Conservation (phyloP, 2,888 invertebrate genomes). For the Apodemia zela region DNA sequence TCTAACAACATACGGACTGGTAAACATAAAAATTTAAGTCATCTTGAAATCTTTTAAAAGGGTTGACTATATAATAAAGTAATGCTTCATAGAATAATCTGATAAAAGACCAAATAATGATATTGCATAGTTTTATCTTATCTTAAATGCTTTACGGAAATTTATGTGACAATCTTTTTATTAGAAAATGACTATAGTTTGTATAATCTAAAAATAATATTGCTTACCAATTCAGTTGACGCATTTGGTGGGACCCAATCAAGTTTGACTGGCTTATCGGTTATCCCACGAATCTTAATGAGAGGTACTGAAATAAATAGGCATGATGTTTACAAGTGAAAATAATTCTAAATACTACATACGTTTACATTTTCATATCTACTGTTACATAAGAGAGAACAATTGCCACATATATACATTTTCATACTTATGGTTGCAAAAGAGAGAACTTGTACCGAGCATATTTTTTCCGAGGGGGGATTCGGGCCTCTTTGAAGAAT, state of each 20-base stretch:
- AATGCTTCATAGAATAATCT: neutral
- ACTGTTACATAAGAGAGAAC: too few relatives aligned
- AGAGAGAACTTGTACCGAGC: too few relatives aligned
- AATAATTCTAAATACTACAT: too few relatives aligned
- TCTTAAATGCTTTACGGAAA: neutral
- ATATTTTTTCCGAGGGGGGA: too few relatives aligned
- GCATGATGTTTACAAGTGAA: too few relatives aligned
- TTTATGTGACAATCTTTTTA: neutral
- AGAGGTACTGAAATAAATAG: constrained; percentile 67
- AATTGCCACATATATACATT: too few relatives aligned
- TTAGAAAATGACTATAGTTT: constrained; percentile 2
- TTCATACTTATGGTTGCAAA: too few relatives aligned
- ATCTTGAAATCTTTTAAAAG: too few relatives aligned
- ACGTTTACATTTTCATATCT: too few relatives aligned
- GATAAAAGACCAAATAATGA: neutral
- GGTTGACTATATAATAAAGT: neutral
- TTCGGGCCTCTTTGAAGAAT: too few relatives aligned
- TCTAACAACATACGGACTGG: neutral
- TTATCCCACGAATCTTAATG: constrained; percentile 78
- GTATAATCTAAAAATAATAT: neutral
- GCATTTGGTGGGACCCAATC: constrained; percentile 89
- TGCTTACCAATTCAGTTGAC: constrained; percentile 81
- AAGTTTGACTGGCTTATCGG: constrained; percentile 83
- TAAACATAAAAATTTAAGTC: too few relatives aligned
- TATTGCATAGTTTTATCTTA: constrained; percentile 1